Evolutionary conservation across 2,797 vertebrate species (phyloP), one percentile per base, ranked within the genome.

Genomic region (Dendrocincla fuliginosa): DNA sequence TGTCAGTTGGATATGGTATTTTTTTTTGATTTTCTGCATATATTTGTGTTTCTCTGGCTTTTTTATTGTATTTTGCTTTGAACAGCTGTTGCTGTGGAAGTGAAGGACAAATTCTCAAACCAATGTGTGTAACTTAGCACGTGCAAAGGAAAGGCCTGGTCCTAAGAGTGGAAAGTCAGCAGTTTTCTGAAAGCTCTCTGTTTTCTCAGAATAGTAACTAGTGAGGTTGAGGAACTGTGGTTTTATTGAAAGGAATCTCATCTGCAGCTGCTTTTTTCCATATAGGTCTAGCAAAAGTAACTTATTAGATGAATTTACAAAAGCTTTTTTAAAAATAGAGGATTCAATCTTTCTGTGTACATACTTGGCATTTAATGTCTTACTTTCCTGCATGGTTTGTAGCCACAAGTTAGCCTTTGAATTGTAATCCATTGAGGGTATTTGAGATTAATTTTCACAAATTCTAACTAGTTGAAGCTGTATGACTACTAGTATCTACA

Each of bases 151-250:
- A 95, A 75, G 85, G 24, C 39, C 71, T 37, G 71, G 32, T 77
- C 64, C 50, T 49, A 78, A 59, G 44, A 93, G 77, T 80, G 92
- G 70, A 84, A 95, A 95, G 67, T 86, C 86, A 89, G 89, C 85
- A 81, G 52, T 81, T 94, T 84, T 79, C 85, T 91, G 80, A 87
- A 79, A 70, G 55, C 32, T 69, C 88, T 91, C 63, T 94, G 32
- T 84, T 95, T 47, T 69, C 83, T 90, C 83, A 28, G 83, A 89
- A 64, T 79, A 89, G 81, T 88, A 94, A 79, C 78, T 64, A 67
- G 18, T 75, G 61, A 85, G 22, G 69, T 52, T 88, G n/a, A 83
- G 64, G 39, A 93, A 55, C 77, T 89, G 68, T 64, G 71, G 64
- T 53, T 85, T 93, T 82, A 59, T 65, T 91, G 78, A 77, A 77